A percentile compares a stretch with the other conserved stretches of the same genome.
Conservation (phyloP, 2,113 vertebrate species). For the Nematolebias whitei region DNA sequence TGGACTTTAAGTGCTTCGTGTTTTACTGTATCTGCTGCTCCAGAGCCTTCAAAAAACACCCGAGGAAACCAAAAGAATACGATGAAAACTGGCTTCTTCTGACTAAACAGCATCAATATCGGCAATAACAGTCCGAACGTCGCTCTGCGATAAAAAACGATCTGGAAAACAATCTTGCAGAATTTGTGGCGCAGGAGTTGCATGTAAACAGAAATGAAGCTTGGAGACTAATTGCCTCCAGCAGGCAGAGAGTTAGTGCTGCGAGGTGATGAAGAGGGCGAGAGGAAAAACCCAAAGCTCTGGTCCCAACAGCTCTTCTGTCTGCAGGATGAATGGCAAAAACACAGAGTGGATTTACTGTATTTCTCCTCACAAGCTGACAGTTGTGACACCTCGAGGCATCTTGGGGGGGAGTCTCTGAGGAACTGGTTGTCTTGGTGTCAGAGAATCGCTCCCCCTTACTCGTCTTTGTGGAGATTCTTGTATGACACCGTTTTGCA, state of each 20-base stretch:
- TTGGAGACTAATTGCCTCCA: slow-evolving; percentile 21
- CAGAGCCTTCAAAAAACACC: slow-evolving; percentile 2
- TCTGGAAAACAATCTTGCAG: slow-evolving; percentile 10
- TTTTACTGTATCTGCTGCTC: slow-evolving; percentile 6
- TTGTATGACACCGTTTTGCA: slow-evolving; percentile 4
- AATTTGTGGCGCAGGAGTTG: slow-evolving; percentile 19
- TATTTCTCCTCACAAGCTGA: slow-evolving; percentile 28
- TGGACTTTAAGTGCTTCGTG: slow-evolving; percentile 11
- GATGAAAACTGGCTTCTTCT: slow-evolving; percentile 25
- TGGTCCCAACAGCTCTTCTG: slow-evolving; percentile 35
- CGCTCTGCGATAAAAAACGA: slow-evolving; percentile 22
- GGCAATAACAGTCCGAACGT: slow-evolving; percentile 11
- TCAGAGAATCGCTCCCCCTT: slow-evolving; percentile 3
- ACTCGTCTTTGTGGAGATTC: slow-evolving; percentile 3
- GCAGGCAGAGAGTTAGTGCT: slow-evolving; percentile 8
- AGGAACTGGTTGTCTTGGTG: slow-evolving; percentile 7
- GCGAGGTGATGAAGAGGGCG: slow-evolving; percentile 26
- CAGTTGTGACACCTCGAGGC: slow-evolving; percentile 37
- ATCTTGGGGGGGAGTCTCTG: slow-evolving; percentile 40
- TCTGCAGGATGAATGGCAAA: slow-evolving; percentile 29
- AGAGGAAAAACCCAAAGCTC: slow-evolving; percentile 3
- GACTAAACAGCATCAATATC: slow-evolving; percentile 36
- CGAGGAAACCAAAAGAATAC: slow-evolving; percentile 20
- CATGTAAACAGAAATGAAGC: slow-evolving; percentile 23
- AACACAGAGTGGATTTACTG: slow-evolving; percentile 12